phyloP scores from a whole-genome alignment of 2,797 vertebrate genomes.

The Cyprinodon diabolis region DNA sequence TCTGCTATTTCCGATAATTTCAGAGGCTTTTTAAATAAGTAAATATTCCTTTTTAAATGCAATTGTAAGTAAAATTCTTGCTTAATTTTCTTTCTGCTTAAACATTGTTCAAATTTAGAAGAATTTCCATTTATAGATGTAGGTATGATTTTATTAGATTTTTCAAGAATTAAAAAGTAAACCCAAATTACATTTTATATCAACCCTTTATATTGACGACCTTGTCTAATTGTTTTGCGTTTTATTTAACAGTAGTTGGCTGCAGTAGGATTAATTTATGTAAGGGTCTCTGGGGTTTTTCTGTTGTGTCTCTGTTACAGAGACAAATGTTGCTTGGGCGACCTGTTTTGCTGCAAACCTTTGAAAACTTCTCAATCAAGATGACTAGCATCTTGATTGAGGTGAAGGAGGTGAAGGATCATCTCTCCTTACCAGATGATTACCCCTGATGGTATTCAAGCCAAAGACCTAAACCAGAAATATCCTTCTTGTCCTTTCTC shows the following conservation, averaged over 20 bases:
- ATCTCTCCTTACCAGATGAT: too few relatives aligned
- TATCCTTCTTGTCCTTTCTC: too few relatives aligned
- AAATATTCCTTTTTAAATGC: neutral
- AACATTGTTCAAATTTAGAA: neutral
- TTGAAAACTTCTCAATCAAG: too few relatives aligned
- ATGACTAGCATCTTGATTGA: too few relatives aligned
- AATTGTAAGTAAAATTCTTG: neutral
- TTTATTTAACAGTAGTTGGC: neutral
- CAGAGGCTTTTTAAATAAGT: neutral
- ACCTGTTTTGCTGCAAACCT: too few relatives aligned
- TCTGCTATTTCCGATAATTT: neutral
- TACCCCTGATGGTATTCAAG: too few relatives aligned
- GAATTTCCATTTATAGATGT: neutral
- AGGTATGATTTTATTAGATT: neutral
- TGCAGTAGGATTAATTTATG: neutral
- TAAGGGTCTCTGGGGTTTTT: neutral
- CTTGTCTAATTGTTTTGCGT: neutral
- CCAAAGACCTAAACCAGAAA: too few relatives aligned
- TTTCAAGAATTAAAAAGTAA: constrained; percentile 6
- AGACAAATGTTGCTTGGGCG: too few relatives aligned
- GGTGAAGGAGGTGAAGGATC: too few relatives aligned
- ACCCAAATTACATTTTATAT: constrained; percentile 13
- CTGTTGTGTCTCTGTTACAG: too few relatives aligned
- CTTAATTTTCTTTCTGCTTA: neutral
- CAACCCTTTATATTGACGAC: neutral